phyloP scores from a whole-genome alignment of 2,113 vertebrate genomes.

The Corydoras maculifer region DNA sequence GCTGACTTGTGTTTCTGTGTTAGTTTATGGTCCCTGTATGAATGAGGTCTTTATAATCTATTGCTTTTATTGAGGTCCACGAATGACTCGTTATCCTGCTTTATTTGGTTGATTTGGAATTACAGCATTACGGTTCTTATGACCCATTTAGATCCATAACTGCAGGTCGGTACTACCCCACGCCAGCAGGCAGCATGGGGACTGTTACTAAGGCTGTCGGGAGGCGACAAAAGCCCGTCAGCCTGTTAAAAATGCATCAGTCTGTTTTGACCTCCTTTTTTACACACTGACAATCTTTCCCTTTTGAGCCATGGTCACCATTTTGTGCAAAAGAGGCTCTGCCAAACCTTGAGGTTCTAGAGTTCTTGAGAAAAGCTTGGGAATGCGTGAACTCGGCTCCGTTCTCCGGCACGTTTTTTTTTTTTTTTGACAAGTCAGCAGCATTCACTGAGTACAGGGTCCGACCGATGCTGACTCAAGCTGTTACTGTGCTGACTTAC shows the following conservation, averaged over 20 bases:
- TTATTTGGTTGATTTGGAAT: too few relatives aligned
- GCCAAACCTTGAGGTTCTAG: too few relatives aligned
- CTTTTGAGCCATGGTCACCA: neutral
- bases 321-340: too few relatives aligned
- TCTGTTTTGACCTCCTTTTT: constrained; percentile 7
- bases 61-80: neutral
- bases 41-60: too few relatives aligned
- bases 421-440: constrained; percentile 49
- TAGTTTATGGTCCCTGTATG: too few relatives aligned
- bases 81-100: neutral
- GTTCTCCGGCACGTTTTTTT: too few relatives aligned
- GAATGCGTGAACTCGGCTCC: too few relatives aligned
- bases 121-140: neutral
- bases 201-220: constrained; percentile 2
- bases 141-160: neutral
- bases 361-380: neutral
- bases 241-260: constrained; percentile 1
- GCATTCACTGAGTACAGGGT: constrained; percentile 26
- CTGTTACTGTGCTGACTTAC: constrained; percentile 17
- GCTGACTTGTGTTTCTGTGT: too few relatives aligned
- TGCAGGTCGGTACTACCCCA: neutral
- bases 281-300: neutral
- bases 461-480: constrained; percentile 47
- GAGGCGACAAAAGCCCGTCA: neutral
- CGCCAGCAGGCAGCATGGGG: constrained; percentile 19